phyloP scores from a whole-genome alignment of 2,797 vertebrate species.

The Thalassophryne amazonica region DNA sequence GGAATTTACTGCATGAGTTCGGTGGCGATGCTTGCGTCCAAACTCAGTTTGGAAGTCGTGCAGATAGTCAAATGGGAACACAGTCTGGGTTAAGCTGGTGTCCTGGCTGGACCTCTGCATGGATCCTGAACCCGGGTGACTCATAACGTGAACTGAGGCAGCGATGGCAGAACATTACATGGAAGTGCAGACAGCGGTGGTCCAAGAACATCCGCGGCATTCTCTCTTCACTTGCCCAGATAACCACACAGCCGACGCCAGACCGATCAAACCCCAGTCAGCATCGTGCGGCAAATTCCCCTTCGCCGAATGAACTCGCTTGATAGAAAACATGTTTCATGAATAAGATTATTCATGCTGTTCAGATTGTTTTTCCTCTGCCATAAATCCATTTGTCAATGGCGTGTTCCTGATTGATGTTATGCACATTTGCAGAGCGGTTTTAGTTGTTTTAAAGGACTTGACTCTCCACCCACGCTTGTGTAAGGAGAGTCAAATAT shows the following conservation, averaged over 20 bases:
- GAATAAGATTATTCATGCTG: conserved; percentile 25
- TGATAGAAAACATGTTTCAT: conserved; percentile 51
- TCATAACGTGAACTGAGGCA: conserved; percentile 52
- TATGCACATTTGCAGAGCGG: conserved; percentile 11
- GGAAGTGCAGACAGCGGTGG: conserved; percentile 53
- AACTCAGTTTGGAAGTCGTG: conserved; percentile 36
- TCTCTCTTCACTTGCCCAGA: conserved; percentile 59
- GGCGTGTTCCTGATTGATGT: conserved; percentile 8
- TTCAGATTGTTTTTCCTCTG: conserved; percentile 5
- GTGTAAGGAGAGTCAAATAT: conserved; percentile 38
- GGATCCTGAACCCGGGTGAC: conserved; percentile 35
- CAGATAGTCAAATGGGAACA: conserved; percentile 57
- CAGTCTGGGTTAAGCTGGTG: conserved; percentile 44
- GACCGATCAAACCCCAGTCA: conserved; percentile 62
- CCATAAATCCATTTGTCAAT: conserved; percentile 4
- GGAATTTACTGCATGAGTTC: conserved; percentile 25
- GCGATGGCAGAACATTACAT: conserved; percentile 48
- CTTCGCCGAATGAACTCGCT: conserved; percentile 55
- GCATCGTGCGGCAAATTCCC: conserved; percentile 50
- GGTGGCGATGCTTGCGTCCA: conserved; percentile 21
- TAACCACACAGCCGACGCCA: conserved; percentile 63
- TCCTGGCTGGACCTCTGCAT: conserved; percentile 64
- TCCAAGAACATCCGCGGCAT: conserved; percentile 67
- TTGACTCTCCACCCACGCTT: conserved; percentile 31
- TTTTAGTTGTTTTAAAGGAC: conserved; percentile 21